Evolutionary conservation across 2,113 vertebrate genomes (phyloP).

Genomic region (Blennius ocellaris): DNA sequence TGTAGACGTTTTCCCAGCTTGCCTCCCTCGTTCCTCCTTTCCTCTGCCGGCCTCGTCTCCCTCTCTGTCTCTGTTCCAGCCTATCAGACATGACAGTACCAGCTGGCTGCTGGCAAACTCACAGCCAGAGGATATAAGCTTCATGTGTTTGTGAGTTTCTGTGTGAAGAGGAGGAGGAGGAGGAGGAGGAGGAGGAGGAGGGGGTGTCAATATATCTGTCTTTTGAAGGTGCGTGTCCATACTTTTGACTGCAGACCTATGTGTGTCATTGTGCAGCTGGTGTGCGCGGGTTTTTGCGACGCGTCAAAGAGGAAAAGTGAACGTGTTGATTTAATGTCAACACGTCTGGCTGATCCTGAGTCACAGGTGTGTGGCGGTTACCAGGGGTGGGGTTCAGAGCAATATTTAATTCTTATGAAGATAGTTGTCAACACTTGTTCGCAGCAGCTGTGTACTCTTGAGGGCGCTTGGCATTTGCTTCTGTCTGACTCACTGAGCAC

Average conservation of each 20-base stretch:
- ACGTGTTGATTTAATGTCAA: constrained; percentile 54
- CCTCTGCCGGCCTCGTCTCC: constrained; percentile 65
- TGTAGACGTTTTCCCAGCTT: constrained; percentile 73
- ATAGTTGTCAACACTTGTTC: constrained; percentile 73
- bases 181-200: not conserved
- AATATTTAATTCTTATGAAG: constrained; percentile 76
- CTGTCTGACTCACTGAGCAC: constrained; percentile 67
- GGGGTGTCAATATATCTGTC: constrained; percentile 38
- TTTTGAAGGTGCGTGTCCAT: constrained; percentile 41
- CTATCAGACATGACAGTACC: constrained; percentile 86
- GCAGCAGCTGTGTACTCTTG: constrained; percentile 65
- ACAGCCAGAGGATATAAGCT: constrained; percentile 67
- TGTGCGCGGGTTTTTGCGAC: not conserved
- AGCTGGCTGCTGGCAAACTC: constrained; percentile 82
- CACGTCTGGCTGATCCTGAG: constrained; percentile 51
- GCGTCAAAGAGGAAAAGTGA: constrained; percentile 19
- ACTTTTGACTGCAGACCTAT: constrained; percentile 10
- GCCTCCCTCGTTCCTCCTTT: constrained; percentile 54
- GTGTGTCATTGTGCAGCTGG: constrained; percentile 6
- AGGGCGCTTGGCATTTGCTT: constrained; percentile 70
- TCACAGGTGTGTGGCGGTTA: constrained; percentile 66
- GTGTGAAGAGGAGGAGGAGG: not conserved
- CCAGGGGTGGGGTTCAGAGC: constrained; percentile 53
- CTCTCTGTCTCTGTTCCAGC: constrained; percentile 80
- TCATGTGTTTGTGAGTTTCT: constrained; percentile 10